Conservation (phyloP, 2,113 vertebrate genomes). For the Rhodinocichla rosea region DNA sequence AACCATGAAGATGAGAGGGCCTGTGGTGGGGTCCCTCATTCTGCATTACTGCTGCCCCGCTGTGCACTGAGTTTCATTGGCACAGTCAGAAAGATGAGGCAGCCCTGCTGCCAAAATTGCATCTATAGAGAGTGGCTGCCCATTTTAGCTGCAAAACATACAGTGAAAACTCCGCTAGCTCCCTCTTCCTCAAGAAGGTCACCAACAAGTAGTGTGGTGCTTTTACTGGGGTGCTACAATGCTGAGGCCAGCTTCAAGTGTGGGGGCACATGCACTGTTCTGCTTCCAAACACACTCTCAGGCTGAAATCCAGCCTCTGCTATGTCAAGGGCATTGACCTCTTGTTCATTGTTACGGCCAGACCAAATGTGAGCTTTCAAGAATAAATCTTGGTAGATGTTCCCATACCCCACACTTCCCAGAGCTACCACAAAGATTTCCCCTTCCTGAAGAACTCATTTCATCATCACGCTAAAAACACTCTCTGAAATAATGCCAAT, state of each 20-base stretch:
- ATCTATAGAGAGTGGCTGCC: background rate
- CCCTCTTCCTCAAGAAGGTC: background rate
- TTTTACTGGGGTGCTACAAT: background rate
- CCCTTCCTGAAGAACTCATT: background rate
- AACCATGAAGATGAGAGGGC: background rate
- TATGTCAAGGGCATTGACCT: rapidly evolving
- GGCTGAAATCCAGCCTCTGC: background rate
- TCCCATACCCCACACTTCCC: background rate
- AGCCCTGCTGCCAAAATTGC: background rate
- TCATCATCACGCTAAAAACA: background rate
- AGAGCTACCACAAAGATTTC: conserved; percentile 6
- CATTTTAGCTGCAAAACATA: background rate
- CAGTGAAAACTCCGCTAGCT: background rate
- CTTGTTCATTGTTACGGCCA: background rate
- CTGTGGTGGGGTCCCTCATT: background rate
- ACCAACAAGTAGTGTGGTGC: background rate
- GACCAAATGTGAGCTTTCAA: background rate
- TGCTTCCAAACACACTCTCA: background rate
- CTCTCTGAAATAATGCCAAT: background rate
- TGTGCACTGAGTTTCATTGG: background rate
- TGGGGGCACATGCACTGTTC: background rate
- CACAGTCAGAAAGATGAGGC: background rate
- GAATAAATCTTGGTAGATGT: background rate
- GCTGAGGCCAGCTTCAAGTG: background rate
- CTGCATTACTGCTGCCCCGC: background rate